Percentiles rank a stretch among this genome's conserved stretches.
These are phyloP conservation scores for Fopius arisanus DNA, from an alignment of 1,140 invertebrate species.

Conservation along the genomic window DNA sequence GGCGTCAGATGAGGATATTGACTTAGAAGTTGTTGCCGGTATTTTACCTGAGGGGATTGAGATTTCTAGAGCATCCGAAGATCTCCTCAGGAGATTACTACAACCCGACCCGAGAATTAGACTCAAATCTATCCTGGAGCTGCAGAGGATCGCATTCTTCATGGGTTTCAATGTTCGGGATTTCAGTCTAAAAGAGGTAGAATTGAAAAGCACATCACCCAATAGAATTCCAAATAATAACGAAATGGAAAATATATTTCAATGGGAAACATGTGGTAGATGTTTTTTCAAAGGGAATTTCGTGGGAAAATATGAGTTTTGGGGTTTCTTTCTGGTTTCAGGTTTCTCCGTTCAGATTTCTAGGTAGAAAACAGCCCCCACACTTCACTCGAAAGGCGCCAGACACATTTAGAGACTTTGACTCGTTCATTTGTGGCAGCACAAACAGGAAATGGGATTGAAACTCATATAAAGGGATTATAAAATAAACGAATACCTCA, in stretches of 20 bases:
- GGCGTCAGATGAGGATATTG: background rate
- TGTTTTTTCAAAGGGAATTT: no score
- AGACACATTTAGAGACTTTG: background rate
- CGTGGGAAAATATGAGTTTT: background rate
- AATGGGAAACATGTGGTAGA: no score
- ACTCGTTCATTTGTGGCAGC: conserved; percentile 9
- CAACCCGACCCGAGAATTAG: conserved; percentile 57
- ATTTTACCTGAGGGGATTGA: conserved; percentile 43
- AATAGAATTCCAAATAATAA: no score
- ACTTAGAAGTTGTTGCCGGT: conserved; percentile 27
- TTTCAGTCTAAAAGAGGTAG: conserved; percentile 54
- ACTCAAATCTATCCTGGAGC: conserved; percentile 54
- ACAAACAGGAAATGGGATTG: background rate
- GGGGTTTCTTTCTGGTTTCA: background rate
- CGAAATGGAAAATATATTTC: no score
- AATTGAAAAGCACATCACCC: no score
- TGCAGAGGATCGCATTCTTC: conserved; percentile 65
- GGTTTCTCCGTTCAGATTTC: conserved; percentile 10
- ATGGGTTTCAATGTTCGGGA: conserved; percentile 57
- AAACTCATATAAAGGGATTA: background rate
- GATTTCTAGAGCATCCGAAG: conserved; percentile 49
- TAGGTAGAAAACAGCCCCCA: background rate
- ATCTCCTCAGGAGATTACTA: conserved; percentile 61
- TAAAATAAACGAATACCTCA: background rate
- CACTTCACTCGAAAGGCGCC: background rate